Base-by-base conservation (phyloP, 2,888 invertebrate genomes). In the Callosobruchus maculatus region DNA sequence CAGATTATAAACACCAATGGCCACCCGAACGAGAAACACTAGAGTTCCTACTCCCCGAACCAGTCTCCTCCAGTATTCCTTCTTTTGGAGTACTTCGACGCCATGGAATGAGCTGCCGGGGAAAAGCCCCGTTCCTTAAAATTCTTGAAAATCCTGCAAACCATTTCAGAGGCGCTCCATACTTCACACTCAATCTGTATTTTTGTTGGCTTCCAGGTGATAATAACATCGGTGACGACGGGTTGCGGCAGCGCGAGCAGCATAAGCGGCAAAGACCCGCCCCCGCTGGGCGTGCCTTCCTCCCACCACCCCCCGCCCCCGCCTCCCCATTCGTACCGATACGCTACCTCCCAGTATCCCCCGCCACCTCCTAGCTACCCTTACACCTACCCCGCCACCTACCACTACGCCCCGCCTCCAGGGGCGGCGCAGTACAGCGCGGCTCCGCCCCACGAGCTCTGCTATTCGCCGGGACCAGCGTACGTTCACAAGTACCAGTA, bases 371-470 rank as follows among this genome's bases (percentile, higher is more conserved):
- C 83, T 18, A 83, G 83, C 67, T 85, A 86, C 79, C 82, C 86
- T 2, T 86, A 87, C 76, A 79, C 83, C 68, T 86, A 86, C 78
- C 84, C 85, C 4, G 81, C 85, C 2, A 83, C 85, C 74, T 89
- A 89, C 5, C 89, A 89, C 80, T 88, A 89, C 81, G 86, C 87
- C 72, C 88, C 89, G 72, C 86, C 89, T 71, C 86, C 89, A 71
- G 84, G 82, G 20, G 82, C 84, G 68, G 83, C 86, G 20, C 82
- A 86, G 68, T 85, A 85, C 79, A 82, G 85, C 22, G 87, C 87
- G 76, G 21, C 68, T 5, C 68, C 68, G 22, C 68, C 22, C 2
- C 83, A 89, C 81, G 89, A 90, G 77, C 83, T 89, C 75, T 90
- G 89, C 82, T 90, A 90, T 83, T 87, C 88, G 73, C 88, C 88